Evolutionary conservation across 1,140 invertebrate genomes (phyloP), one percentile per base, ranked within the genome.

Genomic region (Asbolus verrucosus): DNA sequence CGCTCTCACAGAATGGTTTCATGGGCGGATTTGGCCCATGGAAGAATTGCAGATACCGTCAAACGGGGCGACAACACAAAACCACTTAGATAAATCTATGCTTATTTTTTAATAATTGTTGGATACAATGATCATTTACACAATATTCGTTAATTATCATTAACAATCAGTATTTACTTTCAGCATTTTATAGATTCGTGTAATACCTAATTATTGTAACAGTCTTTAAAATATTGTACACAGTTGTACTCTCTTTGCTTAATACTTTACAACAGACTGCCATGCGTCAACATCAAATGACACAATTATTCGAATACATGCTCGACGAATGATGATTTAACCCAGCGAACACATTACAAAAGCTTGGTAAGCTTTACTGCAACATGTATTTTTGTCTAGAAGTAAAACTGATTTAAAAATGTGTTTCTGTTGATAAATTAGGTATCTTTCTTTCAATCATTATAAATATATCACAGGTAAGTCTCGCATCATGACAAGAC

Each of bases 181-280:
- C 21, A 54, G 46, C 46, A 54, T 54, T 54, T 46, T 54, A 21
- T 54, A 67, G 54, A 67, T 54, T 13, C 31, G 54, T 67, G 65
- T 54, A 30, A 50, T 65, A 43, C 11, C 36, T 54, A 71, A n/a
- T n/a, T n/a, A n/a, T n/a, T n/a, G n/a, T n/a, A n/a, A 71, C 72
- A 73, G 72, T 73, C 72, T 73, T 73, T 68, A 73, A 60, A 70
- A 70, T 70, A 67, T 67, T 73, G 65, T 61, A 73, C 38, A 63
- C 41, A 63, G 36, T 43, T 60, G 19, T 59, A 54, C 43, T 70
- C 39, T 50, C 62, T 36, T 67, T 11, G 2, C 5, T 54, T 67
- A 36, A 65, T 24, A 54, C 27, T 36, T 67, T 36, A 30, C 24
- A 67, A 36, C 65, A 67, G 65, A 67, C 65, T 54, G 65, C 50